phyloP scores from a whole-genome alignment of 2,888 invertebrate species.

The Eurytoma adleriae region DNA sequence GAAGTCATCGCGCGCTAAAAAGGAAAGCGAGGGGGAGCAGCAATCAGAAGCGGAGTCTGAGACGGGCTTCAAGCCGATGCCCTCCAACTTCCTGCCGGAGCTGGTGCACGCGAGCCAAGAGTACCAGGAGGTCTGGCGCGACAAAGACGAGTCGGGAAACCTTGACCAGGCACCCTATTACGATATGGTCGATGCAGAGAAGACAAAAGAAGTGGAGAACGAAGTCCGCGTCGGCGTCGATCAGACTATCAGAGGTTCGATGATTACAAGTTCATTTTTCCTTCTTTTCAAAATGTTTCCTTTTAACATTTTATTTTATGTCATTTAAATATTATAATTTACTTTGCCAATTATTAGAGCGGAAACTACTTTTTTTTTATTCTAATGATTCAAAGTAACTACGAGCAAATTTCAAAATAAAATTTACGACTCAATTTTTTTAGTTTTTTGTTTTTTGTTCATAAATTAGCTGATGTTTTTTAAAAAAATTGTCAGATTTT shows the following conservation, averaged over 20 bases:
- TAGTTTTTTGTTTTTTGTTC: too few relatives aligned
- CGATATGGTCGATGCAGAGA: conserved; percentile 90
- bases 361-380: too few relatives aligned
- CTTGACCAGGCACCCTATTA: conserved; percentile 86
- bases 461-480: too few relatives aligned
- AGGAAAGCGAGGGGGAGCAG: conserved; percentile 79
- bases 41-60: conserved; percentile 81
- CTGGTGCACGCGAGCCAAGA: conserved; percentile 85
- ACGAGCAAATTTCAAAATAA: too few relatives aligned
- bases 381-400: too few relatives aligned
- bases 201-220: conserved; percentile 88
- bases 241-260: conserved; percentile 82
- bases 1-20: conserved; percentile 83
- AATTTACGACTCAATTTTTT: too few relatives aligned
- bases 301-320: too few relatives aligned
- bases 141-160: conserved; percentile 86
- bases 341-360: too few relatives aligned
- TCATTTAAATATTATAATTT: too few relatives aligned
- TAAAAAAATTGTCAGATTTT: too few relatives aligned
- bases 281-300: too few relatives aligned
- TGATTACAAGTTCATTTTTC: not conserved
- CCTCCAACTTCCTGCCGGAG: conserved; percentile 85
- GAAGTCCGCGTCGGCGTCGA: conserved; percentile 90
- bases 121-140: conserved; percentile 90
- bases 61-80: conserved; percentile 82